Evolutionary conservation across 2,113 vertebrate genomes (phyloP), one percentile per base, ranked within the genome.

Genomic region (Antechinus stuartii): DNA sequence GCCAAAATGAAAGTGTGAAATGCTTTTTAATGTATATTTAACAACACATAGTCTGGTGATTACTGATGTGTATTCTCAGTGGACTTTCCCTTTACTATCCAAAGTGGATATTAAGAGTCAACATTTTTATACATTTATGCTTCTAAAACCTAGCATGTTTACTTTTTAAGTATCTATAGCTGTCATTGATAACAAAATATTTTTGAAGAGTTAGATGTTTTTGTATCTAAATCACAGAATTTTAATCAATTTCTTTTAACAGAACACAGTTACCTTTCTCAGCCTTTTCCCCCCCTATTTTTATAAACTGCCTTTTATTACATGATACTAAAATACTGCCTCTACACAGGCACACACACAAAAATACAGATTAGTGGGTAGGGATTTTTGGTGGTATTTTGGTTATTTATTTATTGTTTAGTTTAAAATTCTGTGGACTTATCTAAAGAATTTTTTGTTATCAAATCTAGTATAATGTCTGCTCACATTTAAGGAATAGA

Each of bases 11-110:
- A 99, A 99, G 99, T 99, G 98, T 99, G 99, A 99, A 99, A 99
- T 99, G 99, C 99, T 99, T 99, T 99, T 99, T 99, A 99, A 99
- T 99, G 99, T 99, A 99, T 99, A 99, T 99, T 99, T 99, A 99
- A 99, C 99, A 99, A 99, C 99, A 99, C 99, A 99, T 98, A 98
- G 99, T 99, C 99, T 98, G 98, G 99, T 99, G 99, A 99, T 99
- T 99, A 99, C 99, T 99, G 99, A 99, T 99, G 99, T 99, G 99
- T 98, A 98, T 98, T 99, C 99, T 99, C 99, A 98, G 97, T 98
- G 99, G 99, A 99, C 55, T 97, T 98, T 96, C 95, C 91, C 96
- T 98, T 95, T 98, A 96, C 98, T 98, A 98, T 98, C 97, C 98
- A 97, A 98, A 97, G 96, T 97, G 96, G 97, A 91, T 98, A 96